A percentile compares a stretch with the other conserved stretches of the same genome.
These are phyloP conservation scores for Dexiosoma caninum DNA, from an alignment of 2,888 invertebrate genomes.

Conservation along the genomic window DNA sequence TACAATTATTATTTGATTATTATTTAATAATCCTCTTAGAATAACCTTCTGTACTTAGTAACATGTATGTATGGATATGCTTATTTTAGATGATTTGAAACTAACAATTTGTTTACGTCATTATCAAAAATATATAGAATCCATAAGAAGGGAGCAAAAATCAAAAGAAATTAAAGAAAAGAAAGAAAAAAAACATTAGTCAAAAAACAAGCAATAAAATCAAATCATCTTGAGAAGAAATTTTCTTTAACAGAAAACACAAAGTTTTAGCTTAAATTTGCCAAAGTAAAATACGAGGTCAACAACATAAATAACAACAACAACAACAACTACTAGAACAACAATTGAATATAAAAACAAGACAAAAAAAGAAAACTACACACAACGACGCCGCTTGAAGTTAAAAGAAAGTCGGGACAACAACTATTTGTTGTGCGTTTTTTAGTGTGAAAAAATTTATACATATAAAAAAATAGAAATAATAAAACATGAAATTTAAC, in stretches of 20 bases:
- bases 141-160: constrained; percentile 15
- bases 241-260: not conserved
- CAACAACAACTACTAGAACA: not conserved
- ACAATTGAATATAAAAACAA: not conserved
- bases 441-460: too few species aligned
- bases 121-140: constrained; percentile 29
- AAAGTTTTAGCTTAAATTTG: not conserved
- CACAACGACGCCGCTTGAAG: constrained; percentile 34
- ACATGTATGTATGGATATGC: too few species aligned
- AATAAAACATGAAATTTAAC: not conserved
- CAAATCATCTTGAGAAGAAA: constrained; percentile 1
- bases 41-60: too few species aligned
- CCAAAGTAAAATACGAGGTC: constrained; percentile 24
- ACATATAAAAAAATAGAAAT: too few species aligned
- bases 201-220: not conserved
- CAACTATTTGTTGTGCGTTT: not conserved
- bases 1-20: too few species aligned
- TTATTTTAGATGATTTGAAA: too few species aligned
- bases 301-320: constrained; percentile 34
- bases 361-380: not conserved
- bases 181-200: not conserved
- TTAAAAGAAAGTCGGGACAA: constrained; percentile 9
- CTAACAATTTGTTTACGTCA: constrained; percentile 39
- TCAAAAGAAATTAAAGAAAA: constrained; percentile 1
- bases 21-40: too few species aligned